A percentile compares a stretch with the other conserved stretches of the same genome.
Evolutionary conservation across 2,888 invertebrate species (phyloP).

Genomic region (Neocrepidodera transversa): DNA sequence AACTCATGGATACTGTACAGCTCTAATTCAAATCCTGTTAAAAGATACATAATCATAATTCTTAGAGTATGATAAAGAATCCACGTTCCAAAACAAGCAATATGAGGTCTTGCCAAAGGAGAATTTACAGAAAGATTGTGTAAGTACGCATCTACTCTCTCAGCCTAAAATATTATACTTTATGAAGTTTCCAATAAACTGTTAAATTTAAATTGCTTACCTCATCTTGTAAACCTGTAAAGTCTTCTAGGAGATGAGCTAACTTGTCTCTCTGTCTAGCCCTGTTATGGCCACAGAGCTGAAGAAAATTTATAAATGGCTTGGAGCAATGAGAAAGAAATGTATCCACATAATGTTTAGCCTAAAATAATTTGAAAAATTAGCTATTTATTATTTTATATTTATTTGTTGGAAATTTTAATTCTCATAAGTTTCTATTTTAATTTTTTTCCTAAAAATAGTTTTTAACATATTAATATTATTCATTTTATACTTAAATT

Average conservation of each 20-base stretch:
- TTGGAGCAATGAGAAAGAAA: slow-evolving; percentile 87
- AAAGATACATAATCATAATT: slow-evolving; percentile 91
- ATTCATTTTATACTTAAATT: too few relatives aligned
- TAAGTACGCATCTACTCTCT: slow-evolving; percentile 85
- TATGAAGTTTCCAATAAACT: not conserved
- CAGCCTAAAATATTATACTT: slow-evolving; percentile 69
- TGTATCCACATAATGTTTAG: slow-evolving; percentile 86
- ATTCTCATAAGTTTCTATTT: too few relatives aligned
- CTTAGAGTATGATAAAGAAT: slow-evolving; percentile 91
- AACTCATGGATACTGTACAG: slow-evolving; percentile 96
- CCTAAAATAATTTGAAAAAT: slow-evolving; percentile 66
- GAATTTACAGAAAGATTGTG: slow-evolving; percentile 73
- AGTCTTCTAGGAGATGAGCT: slow-evolving; percentile 87
- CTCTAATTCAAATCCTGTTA: slow-evolving; percentile 94
- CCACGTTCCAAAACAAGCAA: slow-evolving; percentile 93
- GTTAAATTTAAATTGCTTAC: slow-evolving; percentile 59
- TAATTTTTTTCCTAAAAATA: too few relatives aligned
- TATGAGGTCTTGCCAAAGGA: slow-evolving; percentile 73
- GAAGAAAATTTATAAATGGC: slow-evolving; percentile 85
- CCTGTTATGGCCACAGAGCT: slow-evolving; percentile 92
- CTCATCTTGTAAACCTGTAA: slow-evolving; percentile 91
- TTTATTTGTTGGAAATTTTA: not conserved
- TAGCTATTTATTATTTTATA: too few relatives aligned
- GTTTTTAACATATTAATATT: too few relatives aligned
- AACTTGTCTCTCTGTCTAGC: slow-evolving; percentile 95